Conservation (phyloP, 2,113 vertebrate genomes). For the Mus pahari region DNA sequence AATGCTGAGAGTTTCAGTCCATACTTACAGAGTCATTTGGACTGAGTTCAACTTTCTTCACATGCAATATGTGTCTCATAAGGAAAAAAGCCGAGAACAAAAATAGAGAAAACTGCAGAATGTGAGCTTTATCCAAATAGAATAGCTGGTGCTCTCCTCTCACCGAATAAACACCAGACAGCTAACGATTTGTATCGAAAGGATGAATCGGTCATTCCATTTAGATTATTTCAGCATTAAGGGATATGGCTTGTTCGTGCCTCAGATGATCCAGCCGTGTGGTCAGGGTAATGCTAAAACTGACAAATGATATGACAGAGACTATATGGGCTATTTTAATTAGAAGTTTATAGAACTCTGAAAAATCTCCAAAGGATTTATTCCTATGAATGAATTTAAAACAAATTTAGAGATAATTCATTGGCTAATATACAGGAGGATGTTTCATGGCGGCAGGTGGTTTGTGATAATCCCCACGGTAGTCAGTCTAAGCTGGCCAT, state of each 20-base stretch:
- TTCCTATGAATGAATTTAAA: slow-evolving; percentile 82
- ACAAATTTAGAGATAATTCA: slow-evolving; percentile 79
- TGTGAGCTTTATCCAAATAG: slow-evolving; percentile 82
- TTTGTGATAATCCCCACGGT: slow-evolving; percentile 9
- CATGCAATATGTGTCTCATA: slow-evolving; percentile 67
- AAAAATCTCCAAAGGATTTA: slow-evolving; percentile 85
- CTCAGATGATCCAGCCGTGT: slow-evolving; percentile 82
- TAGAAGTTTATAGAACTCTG: slow-evolving; percentile 86
- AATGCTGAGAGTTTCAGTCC: slow-evolving; percentile 13
- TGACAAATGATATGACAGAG: slow-evolving; percentile 80
- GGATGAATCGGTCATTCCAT: slow-evolving; percentile 84
- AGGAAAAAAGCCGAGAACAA: slow-evolving; percentile 78
- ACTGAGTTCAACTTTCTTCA: slow-evolving; percentile 68
- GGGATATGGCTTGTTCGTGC: slow-evolving; percentile 82
- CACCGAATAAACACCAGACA: slow-evolving; percentile 82
- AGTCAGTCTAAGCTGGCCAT: slow-evolving; percentile 25
- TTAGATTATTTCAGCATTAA: slow-evolving; percentile 87
- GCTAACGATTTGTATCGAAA: slow-evolving; percentile 84
- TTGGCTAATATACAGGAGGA: slow-evolving; percentile 58
- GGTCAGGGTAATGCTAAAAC: slow-evolving; percentile 85
- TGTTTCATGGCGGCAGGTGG: slow-evolving; percentile 67
- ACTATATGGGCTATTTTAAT: slow-evolving; percentile 85
- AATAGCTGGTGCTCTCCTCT: slow-evolving; percentile 81
- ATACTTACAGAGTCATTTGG: slow-evolving; percentile 38
- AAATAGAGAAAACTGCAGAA: slow-evolving; percentile 78